A percentile compares a stretch with the other conserved stretches of the same genome.
phyloP scores from a whole-genome alignment of 2,797 vertebrate genomes.

The Mormyrops attenuatus region DNA sequence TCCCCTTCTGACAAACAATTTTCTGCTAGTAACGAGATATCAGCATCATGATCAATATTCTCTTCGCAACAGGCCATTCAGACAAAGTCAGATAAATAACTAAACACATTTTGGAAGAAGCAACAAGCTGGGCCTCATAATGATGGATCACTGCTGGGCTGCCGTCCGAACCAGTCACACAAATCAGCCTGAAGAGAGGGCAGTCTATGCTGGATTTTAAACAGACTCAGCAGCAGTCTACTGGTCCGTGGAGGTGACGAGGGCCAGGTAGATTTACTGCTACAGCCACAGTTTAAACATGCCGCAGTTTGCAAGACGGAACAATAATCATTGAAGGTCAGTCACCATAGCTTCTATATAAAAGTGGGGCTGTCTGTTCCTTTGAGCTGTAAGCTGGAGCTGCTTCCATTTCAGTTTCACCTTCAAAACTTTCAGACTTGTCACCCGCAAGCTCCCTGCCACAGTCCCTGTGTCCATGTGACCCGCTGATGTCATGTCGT shows the following conservation, averaged over 20 bases:
- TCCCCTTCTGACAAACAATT: constrained; percentile 13
- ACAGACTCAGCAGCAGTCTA: not conserved
- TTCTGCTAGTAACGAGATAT: constrained; percentile 23
- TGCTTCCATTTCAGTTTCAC: not conserved
- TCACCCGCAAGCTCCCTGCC: not conserved
- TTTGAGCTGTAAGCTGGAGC: not conserved
- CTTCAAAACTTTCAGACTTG: not conserved
- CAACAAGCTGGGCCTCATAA: not conserved
- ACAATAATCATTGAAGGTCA: not conserved
- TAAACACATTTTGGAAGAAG: constrained; percentile 14
- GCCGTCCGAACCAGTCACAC: not conserved
- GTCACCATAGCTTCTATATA: not conserved
- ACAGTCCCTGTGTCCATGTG: not conserved
- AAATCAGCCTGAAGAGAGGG: not conserved
- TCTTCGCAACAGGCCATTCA: constrained; percentile 7
- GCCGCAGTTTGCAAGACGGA: not conserved
- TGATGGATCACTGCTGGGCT: not conserved
- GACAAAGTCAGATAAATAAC: constrained; percentile 19
- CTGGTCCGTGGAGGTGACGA: not conserved
- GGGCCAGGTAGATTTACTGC: not conserved
- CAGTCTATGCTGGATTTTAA: not conserved
- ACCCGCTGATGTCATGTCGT: not conserved
- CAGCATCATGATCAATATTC: constrained; percentile 13
- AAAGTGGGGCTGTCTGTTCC: not conserved
- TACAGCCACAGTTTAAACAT: not conserved